phyloP scores from a whole-genome alignment of 2,113 vertebrate species.

The Conger conger region DNA sequence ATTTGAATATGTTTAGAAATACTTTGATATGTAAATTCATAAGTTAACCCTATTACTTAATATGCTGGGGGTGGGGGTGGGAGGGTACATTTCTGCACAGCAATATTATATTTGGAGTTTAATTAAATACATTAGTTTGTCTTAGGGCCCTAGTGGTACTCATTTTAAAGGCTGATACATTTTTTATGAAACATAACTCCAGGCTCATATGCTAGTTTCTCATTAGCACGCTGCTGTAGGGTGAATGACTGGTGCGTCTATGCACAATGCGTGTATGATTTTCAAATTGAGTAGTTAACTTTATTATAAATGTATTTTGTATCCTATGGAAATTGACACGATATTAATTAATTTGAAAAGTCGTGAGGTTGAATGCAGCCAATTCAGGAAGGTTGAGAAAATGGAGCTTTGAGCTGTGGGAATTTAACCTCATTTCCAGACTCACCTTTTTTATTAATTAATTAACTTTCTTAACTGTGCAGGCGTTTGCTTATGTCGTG shows the following conservation, averaged over 20 bases:
- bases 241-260: not conserved
- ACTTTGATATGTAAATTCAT: constrained; percentile 28
- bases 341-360: not conserved
- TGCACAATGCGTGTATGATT: not conserved
- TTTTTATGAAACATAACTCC: constrained; percentile 51
- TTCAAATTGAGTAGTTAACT: constrained; percentile 16
- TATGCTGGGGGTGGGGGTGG: not conserved
- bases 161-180: constrained; percentile 49
- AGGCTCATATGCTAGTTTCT: constrained; percentile 32
- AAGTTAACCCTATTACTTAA: constrained; percentile 44
- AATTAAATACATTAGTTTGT: constrained; percentile 48
- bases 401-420: too few species aligned
- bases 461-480: too few species aligned
- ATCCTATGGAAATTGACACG: not conserved
- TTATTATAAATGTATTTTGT: constrained; percentile 11
- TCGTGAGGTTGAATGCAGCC: not conserved
- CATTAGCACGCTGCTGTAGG: constrained; percentile 36
- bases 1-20: constrained; percentile 30
- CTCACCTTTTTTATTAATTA: too few species aligned
- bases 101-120: constrained; percentile 34
- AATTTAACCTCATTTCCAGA: too few species aligned
- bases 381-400: too few species aligned
- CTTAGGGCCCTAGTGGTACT: constrained; percentile 41
- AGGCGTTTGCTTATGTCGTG: too few species aligned
- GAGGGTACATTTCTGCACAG: constrained; percentile 27